Conservation (phyloP, 2,797 vertebrate species). For the Typhlichthys subterraneus region DNA sequence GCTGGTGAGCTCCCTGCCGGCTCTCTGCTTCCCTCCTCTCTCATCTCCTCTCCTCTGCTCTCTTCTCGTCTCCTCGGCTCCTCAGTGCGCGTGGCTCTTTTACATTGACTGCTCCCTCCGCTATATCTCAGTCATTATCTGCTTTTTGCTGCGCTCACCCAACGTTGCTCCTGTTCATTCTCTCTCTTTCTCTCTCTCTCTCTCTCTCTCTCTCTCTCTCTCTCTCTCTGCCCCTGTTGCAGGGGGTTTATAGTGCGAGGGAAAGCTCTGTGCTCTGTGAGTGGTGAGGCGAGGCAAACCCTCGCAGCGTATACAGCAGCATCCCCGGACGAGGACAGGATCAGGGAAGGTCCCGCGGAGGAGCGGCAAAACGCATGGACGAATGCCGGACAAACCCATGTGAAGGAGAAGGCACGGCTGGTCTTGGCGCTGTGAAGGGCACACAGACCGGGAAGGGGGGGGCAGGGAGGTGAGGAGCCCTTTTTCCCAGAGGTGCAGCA, state of each 20-base stretch:
- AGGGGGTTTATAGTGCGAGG: no score
- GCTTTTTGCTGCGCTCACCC: background rate
- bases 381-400: no score
- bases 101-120: no score
- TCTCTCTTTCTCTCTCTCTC: no score
- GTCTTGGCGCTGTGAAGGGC: slow-evolving; percentile 59
- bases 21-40: no score
- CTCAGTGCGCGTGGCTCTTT: no score
- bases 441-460: slow-evolving; percentile 20
- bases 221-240: background rate
- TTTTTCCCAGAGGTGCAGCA: slow-evolving; percentile 39
- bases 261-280: no score
- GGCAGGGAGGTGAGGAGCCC: slow-evolving; percentile 43
- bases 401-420: slow-evolving; percentile 23
- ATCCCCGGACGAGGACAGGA: no score
- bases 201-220: background rate
- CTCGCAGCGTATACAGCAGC: no score
- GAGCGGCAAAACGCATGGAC: slow-evolving; percentile 45
- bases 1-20: background rate
- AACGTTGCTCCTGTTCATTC: background rate
- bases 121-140: background rate
- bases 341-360: background rate
- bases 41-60: background rate
- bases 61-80: background rate
- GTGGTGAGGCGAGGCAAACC: no score